A percentile compares a stretch with the other conserved stretches of the same genome.
These are phyloP conservation scores for Aplysia californica DNA, from an alignment of 1,140 invertebrate species.

Conservation along the genomic window DNA sequence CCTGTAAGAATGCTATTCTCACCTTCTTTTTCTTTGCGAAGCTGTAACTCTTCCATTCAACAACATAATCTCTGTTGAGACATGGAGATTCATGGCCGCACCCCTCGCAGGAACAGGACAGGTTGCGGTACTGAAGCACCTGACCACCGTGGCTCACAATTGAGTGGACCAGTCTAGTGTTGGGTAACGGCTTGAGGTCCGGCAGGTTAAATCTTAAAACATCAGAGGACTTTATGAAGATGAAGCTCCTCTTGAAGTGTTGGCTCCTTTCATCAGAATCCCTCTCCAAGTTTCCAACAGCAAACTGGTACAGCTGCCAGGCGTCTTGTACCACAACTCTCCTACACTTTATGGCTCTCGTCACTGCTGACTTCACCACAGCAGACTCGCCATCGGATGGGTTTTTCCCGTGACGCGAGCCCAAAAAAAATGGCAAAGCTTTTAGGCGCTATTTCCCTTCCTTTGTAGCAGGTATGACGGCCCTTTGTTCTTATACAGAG, in stretches of 20 bases:
- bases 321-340: no score
- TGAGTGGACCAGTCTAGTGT: neutral
- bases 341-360: neutral
- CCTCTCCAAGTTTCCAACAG: neutral
- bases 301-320: neutral
- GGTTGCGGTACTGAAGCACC: neutral
- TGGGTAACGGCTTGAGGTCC: neutral
- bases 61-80: no score
- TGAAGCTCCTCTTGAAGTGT: neutral
- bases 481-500: neutral
- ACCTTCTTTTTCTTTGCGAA: no score
- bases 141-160: neutral
- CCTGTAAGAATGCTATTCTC: no score
- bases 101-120: neutral
- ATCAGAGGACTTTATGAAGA: neutral
- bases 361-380: neutral
- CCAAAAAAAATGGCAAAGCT: neutral
- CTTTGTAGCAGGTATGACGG: neutral
- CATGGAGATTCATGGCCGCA: no score
- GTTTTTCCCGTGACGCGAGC: neutral
- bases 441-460: neutral
- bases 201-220: neutral
- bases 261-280: neutral
- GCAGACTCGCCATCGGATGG: neutral
- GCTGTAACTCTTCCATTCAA: no score